Base-by-base conservation (phyloP, 2,113 vertebrate genomes). In the Ophiodon elongatus region DNA sequence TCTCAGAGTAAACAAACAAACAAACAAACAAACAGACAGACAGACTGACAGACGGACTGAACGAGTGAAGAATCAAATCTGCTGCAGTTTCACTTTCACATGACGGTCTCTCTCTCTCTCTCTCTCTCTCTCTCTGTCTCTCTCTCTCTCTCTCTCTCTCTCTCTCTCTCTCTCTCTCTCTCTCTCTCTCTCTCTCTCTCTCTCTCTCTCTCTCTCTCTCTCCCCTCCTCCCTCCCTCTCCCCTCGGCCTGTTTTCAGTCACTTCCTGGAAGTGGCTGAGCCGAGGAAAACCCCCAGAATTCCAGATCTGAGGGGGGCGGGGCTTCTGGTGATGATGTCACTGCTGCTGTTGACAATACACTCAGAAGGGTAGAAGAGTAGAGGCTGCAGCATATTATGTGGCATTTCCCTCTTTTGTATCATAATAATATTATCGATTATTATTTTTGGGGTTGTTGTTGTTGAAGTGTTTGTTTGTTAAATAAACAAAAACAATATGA, bases 201-300 rank as follows among this genome's bases (percentile, higher is more conserved):
- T n/a, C 43, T 33, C 27, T 73, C 8, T 67, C n/a, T 54, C 15
- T 77, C 3, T 2, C 5, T n/a, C 41, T 43, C 14, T 13, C 41
- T 43, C 13, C 54, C 57, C 31, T 45, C 39, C 47, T 68, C 33
- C 71, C 72, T 29, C 67, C 25, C 75, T 70, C 79, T 60, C 2
- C 57, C 27, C 66, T 31, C 52, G 8, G 19, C 41, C 78, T 84
- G 41, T 57, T 85, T 67, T 80, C 90, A 87, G 85, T 92, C 92
- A 95, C 95, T 96, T 96, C 95, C 95, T 92, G 95, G 94, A 96
- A 96, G 94, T 91, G 82, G 85, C 79, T 7, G 47, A 59, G 57
- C 19, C 2, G 66, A 96, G 95, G 95, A 96, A 96, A 96, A 92
- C 93, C 95, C 95, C 95, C 84, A 95, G 92, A 95, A 95, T 93